These are phyloP conservation scores for Coluber constrictor DNA, from an alignment of 2,797 vertebrate genomes.

Conservation along the genomic window DNA sequence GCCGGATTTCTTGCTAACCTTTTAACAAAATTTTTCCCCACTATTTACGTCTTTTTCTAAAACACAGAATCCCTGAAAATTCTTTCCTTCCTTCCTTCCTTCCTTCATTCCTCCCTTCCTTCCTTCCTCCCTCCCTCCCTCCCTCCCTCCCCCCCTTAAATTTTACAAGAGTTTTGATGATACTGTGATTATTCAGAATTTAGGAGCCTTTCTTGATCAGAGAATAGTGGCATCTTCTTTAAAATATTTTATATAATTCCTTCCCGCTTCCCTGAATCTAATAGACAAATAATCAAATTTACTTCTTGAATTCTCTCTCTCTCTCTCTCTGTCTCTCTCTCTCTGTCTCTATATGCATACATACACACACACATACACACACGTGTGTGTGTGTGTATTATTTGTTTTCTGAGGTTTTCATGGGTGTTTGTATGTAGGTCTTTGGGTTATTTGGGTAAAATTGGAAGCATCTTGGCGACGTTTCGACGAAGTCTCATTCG, in stretches of 20 bases:
- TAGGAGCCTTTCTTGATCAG: neutral
- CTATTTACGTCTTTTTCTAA: neutral
- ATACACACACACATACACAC: too few species aligned
- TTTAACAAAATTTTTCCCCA: neutral
- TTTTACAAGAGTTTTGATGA: neutral
- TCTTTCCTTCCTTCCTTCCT: neutral
- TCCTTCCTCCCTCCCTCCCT: too few species aligned
- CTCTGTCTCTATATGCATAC: too few species aligned
- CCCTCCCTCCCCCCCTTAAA: neutral
- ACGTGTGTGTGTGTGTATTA: too few species aligned
- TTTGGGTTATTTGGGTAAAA: too few species aligned
- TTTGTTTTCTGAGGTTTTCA: too few species aligned
- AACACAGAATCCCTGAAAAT: neutral
- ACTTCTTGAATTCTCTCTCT: too few species aligned
- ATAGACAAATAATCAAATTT: too few species aligned
- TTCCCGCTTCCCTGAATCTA: neutral
- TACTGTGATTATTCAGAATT: neutral
- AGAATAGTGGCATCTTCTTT: neutral
- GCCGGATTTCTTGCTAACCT: neutral
- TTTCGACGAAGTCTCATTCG: too few species aligned
- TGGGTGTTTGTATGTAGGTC: too few species aligned
- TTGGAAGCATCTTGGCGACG: too few species aligned
- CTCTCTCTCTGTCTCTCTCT: too few species aligned
- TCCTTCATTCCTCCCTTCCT: neutral
- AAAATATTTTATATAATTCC: neutral